A percentile compares a stretch with the other conserved stretches of the same genome.
These are phyloP conservation scores for Orchestia grillus DNA, from an alignment of 1,140 invertebrate genomes.

Conservation along the genomic window DNA sequence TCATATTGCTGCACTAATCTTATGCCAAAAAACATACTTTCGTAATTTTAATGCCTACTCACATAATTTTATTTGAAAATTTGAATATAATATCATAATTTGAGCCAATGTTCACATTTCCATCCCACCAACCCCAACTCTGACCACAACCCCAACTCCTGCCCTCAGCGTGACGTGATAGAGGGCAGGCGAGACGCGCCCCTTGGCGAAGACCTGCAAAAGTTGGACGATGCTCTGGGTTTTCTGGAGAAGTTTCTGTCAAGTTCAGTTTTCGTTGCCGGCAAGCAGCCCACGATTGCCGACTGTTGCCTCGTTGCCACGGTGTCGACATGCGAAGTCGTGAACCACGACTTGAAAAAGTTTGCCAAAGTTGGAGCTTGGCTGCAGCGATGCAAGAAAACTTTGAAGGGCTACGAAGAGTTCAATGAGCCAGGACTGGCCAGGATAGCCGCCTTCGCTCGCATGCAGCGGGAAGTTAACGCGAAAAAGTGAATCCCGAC, in stretches of 20 bases:
- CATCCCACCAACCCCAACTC: no score
- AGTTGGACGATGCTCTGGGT: slow-evolving; percentile 66
- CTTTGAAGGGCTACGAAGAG: slow-evolving; percentile 80
- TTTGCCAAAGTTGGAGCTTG: slow-evolving; percentile 79
- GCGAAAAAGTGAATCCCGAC: background rate
- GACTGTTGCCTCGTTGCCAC: slow-evolving; percentile 69
- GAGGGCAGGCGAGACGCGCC: slow-evolving; percentile 56
- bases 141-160: no score
- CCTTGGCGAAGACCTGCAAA: slow-evolving; percentile 59
- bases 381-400: slow-evolving; percentile 78
- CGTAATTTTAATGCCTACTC: no score
- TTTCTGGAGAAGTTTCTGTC: slow-evolving; percentile 68
- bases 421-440: slow-evolving; percentile 74
- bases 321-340: slow-evolving; percentile 68
- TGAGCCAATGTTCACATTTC: no score
- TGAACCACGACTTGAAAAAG: slow-evolving; percentile 68
- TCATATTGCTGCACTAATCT: no score
- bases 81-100: no score
- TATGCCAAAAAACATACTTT: no score
- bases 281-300: slow-evolving; percentile 70
- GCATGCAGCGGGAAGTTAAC: background rate
- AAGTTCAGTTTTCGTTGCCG: slow-evolving; percentile 68
- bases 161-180: slow-evolving; percentile 58
- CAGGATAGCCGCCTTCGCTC: slow-evolving; percentile 66
- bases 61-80: no score